These are phyloP conservation scores for Anodontia alba DNA, from an alignment of 2,888 invertebrate genomes.

Conservation along the genomic window DNA sequence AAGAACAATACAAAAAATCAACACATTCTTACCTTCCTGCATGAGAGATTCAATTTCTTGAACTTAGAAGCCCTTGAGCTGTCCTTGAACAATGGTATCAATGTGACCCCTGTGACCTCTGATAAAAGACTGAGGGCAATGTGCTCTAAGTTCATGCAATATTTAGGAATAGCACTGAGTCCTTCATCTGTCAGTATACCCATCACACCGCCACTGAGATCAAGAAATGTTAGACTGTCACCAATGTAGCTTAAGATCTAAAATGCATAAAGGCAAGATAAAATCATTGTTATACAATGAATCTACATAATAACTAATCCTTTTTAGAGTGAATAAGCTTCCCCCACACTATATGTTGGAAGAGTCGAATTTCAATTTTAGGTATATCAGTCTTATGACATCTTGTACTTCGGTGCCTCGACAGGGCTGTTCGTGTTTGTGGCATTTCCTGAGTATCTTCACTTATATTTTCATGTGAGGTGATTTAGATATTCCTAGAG, in stretches of 20 bases:
- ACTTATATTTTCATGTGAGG: too few relatives aligned
- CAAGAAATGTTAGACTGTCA: constrained; percentile 65
- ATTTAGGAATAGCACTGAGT: constrained; percentile 68
- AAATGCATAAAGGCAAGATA: background rate
- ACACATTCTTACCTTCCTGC: constrained; percentile 70
- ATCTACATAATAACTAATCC: too few relatives aligned
- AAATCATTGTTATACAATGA: too few relatives aligned
- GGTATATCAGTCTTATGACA: too few relatives aligned
- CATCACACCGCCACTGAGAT: constrained; percentile 76
- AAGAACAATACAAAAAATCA: too few relatives aligned
- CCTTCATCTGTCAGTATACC: constrained; percentile 76
- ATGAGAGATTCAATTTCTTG: constrained; percentile 62
- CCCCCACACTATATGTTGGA: too few relatives aligned
- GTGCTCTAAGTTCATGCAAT: constrained; percentile 73
- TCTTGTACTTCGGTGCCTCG: too few relatives aligned
- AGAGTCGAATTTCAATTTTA: too few relatives aligned
- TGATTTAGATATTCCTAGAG: too few relatives aligned
- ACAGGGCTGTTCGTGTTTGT: too few relatives aligned
- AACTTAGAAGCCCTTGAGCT: constrained; percentile 65
- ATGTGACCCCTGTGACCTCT: constrained; percentile 67
- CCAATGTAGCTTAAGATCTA: constrained; percentile 78
- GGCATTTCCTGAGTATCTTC: too few relatives aligned
- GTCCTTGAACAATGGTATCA: constrained; percentile 74
- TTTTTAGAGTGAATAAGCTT: too few relatives aligned
- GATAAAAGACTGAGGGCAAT: constrained; percentile 74